Evolutionary conservation across 2,113 vertebrate species (phyloP).

Genomic region (Rhadina sibilatrix): DNA sequence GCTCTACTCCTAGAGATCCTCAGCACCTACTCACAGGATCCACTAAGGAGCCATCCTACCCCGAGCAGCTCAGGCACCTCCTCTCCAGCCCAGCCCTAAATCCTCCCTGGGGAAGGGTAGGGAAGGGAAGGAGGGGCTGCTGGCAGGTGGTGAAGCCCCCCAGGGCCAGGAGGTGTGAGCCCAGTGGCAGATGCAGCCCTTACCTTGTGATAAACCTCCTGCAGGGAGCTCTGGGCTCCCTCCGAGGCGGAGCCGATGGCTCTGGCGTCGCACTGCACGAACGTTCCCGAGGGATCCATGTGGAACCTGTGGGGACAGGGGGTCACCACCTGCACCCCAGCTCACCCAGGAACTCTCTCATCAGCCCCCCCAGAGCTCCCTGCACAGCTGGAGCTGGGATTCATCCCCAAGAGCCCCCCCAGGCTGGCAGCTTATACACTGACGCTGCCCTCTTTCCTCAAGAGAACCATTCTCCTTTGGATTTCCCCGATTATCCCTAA

Average conservation of each 20-base stretch:
- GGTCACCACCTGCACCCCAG: not conserved
- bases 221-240: conserved; percentile 96
- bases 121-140: too few species aligned
- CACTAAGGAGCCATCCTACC: not conserved
- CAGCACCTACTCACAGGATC: not conserved
- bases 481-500: not conserved
- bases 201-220: conserved; percentile 99
- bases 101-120: not conserved
- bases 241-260: conserved; percentile 98
- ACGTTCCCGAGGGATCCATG: conserved; percentile 98
- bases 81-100: not conserved
- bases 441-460: not conserved
- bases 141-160: not conserved
- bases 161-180: not conserved
- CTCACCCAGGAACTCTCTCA: not conserved
- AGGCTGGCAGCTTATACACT: not conserved
- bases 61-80: not conserved
- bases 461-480: not conserved
- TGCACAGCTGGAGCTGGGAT: not conserved
- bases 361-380: not conserved
- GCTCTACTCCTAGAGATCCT: fast-evolving
- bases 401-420: not conserved
- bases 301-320: conserved; percentile 82
- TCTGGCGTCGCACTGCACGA: conserved; percentile 96
- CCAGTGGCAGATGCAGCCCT: not conserved